A percentile compares a stretch with the other conserved stretches of the same genome.
phyloP scores from a whole-genome alignment of 2,797 vertebrate genomes.

The Tokudaia muenninki region DNA sequence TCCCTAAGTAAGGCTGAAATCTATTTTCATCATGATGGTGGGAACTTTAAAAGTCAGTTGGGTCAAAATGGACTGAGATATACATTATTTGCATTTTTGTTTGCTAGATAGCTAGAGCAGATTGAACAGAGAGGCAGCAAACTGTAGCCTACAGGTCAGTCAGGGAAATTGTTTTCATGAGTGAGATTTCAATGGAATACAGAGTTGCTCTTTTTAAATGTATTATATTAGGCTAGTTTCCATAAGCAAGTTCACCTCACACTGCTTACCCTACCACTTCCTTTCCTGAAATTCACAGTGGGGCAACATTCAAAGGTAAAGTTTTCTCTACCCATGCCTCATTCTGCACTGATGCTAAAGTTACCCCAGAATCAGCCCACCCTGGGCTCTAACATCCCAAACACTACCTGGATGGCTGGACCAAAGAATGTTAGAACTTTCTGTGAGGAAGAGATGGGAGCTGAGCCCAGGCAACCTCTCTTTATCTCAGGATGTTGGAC shows the following conservation, averaged over 20 bases:
- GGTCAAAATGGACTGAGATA: neutral
- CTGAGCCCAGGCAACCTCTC: neutral
- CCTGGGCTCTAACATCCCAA: neutral
- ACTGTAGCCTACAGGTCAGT: neutral
- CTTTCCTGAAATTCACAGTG: neutral
- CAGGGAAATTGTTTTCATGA: neutral
- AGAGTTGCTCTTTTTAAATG: neutral
- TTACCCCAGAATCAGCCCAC: neutral
- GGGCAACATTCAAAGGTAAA: neutral
- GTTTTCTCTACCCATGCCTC: rapidly evolving
- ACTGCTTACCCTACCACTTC: neutral
- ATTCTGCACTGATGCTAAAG: neutral
- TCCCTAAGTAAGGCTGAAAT: neutral
- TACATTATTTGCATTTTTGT: neutral
- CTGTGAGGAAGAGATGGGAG: neutral
- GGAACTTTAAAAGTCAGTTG: neutral
- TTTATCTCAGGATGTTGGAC: neutral
- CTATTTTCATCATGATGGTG: neutral
- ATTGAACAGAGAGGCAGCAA: neutral
- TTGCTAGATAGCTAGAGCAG: neutral
- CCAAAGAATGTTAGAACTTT: neutral
- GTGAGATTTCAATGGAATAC: neutral
- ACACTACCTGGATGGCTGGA: neutral
- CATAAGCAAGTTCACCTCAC: neutral
- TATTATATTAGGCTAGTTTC: neutral